These are phyloP conservation scores for Metallyticus violacea DNA, from an alignment of 2,888 invertebrate genomes.

Conservation along the genomic window DNA sequence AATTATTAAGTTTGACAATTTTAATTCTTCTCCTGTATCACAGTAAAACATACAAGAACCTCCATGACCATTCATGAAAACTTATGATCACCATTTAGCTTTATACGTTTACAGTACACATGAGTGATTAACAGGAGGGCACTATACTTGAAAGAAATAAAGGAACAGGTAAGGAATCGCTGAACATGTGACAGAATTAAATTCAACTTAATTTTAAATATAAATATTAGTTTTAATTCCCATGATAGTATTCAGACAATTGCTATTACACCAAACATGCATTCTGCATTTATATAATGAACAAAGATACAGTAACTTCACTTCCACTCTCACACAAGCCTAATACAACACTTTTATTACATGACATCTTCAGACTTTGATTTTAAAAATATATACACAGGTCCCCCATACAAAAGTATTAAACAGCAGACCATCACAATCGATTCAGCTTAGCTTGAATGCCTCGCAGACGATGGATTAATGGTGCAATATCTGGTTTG, in stretches of 20 bases:
- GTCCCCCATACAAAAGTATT: background rate
- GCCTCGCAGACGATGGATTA: slow-evolving; percentile 57
- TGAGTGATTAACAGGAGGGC: too few species aligned
- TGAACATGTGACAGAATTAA: too few species aligned
- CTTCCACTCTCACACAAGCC: background rate
- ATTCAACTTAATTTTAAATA: background rate
- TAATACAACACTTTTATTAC: too few species aligned
- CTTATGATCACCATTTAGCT: too few species aligned
- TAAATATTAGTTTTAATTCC: background rate
- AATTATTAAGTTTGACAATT: too few species aligned
- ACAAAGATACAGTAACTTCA: background rate
- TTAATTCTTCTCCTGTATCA: too few species aligned
- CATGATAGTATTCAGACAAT: background rate
- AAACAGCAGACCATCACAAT: background rate
- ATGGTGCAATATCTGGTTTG: slow-evolving; percentile 62
- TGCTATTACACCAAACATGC: background rate
- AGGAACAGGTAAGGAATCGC: too few species aligned
- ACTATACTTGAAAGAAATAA: too few species aligned
- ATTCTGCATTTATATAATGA: background rate
- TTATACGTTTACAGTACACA: too few species aligned
- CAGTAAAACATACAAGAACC: too few species aligned
- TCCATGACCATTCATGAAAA: too few species aligned
- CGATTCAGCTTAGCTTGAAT: slow-evolving; percentile 55
- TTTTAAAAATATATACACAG: background rate
- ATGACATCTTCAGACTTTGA: too few species aligned